Conservation (phyloP, 2,113 vertebrate species). For the Pseudonaja textilis region DNA sequence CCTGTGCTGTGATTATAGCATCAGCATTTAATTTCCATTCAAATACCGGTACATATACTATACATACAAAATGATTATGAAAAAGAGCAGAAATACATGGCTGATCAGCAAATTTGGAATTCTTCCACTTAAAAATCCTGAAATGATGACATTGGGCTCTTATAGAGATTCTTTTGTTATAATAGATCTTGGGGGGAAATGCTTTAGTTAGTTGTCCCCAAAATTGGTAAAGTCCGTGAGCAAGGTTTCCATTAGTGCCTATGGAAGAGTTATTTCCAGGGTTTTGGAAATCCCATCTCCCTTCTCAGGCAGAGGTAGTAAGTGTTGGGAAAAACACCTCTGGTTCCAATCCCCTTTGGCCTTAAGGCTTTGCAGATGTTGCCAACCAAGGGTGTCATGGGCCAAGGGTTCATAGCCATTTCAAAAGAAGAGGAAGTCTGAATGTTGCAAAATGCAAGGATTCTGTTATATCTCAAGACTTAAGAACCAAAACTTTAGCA, state of each 20-base stretch:
- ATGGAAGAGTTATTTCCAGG: not conserved
- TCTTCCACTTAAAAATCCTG: not conserved
- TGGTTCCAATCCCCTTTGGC: too few relatives aligned
- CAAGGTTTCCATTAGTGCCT: not conserved
- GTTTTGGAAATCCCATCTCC: not conserved
- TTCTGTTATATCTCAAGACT: not conserved
- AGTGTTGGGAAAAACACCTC: not conserved
- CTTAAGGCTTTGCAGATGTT: not conserved
- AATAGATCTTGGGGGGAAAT: not conserved
- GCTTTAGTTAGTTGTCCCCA: not conserved
- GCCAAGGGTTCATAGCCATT: not conserved
- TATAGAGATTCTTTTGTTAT: not conserved
- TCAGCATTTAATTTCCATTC: conserved; percentile 23
- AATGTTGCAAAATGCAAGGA: not conserved
- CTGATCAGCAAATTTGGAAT: conserved; percentile 8
- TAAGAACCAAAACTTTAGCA: not conserved
- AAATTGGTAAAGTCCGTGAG: not conserved
- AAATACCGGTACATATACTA: not conserved
- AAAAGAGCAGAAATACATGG: conserved; percentile 36
- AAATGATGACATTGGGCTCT: not conserved
- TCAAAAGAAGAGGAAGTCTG: not conserved
- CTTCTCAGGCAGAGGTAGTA: not conserved
- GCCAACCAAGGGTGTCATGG: not conserved
- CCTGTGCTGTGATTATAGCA: conserved; percentile 6
- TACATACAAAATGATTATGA: not conserved